phyloP scores from a whole-genome alignment of 2,888 invertebrate genomes.

The Siphonodentalium dalli region DNA sequence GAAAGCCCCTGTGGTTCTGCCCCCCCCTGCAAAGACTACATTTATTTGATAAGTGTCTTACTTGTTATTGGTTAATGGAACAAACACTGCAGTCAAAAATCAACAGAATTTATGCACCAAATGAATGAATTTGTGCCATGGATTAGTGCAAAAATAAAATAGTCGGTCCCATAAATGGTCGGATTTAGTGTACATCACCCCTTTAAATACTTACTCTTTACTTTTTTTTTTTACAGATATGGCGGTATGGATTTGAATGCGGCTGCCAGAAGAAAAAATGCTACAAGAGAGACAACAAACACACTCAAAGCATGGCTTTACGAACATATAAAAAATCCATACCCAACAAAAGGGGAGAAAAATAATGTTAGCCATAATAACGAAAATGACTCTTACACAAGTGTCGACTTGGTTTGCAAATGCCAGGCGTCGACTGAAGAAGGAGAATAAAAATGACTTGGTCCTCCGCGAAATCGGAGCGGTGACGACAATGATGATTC shows the following conservation, averaged over 20 bases:
- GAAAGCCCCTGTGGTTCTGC: too few species aligned
- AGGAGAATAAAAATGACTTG: conserved; percentile 98
- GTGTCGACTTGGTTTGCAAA: conserved; percentile 98
- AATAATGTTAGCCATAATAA: conserved; percentile 93
- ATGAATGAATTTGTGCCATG: too few species aligned
- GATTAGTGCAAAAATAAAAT: too few species aligned
- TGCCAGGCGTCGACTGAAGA: conserved; percentile 89
- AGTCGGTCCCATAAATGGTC: too few species aligned
- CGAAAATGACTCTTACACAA: conserved; percentile 89
- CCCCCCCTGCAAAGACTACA: too few species aligned
- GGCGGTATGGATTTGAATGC: conserved; percentile 81
- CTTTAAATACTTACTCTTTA: too few species aligned
- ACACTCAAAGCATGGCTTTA: conserved; percentile 97
- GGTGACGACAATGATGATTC: conserved; percentile 39
- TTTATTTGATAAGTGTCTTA: too few species aligned
- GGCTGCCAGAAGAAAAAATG: conserved; percentile 94
- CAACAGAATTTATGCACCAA: too few species aligned
- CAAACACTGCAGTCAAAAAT: too few species aligned
- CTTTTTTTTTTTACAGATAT: conserved; percentile 35
- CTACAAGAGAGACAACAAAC: conserved; percentile 95
- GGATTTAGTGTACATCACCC: too few species aligned
- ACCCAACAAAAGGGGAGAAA: conserved; percentile 96
- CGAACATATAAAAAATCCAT: conserved; percentile 95
- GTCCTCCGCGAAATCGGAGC: conserved; percentile 83
- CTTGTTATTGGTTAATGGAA: too few species aligned